Conservation (phyloP, 2,113 vertebrate genomes). For the Plecotus auritus region DNA sequence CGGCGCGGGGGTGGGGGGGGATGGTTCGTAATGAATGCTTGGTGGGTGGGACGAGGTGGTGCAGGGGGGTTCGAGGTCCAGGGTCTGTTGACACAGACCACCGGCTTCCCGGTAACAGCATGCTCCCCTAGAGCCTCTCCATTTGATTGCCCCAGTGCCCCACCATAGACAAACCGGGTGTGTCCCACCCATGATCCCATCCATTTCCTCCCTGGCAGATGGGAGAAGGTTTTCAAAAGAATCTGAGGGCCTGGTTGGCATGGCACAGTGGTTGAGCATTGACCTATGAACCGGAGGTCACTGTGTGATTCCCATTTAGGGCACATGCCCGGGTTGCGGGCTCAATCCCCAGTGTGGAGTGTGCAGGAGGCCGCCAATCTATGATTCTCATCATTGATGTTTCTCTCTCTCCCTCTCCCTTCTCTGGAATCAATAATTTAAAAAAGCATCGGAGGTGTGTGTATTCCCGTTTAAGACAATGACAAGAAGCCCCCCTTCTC, state of each 20-base stretch:
- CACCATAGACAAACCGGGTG: fast-evolving
- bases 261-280: too few species aligned
- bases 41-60: background rate
- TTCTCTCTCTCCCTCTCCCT: too few species aligned
- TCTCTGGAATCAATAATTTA: too few species aligned
- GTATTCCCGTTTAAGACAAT: background rate
- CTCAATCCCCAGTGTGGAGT: too few species aligned
- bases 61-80: background rate
- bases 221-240: background rate
- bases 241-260: background rate
- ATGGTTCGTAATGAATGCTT: background rate
- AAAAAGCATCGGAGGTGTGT: background rate
- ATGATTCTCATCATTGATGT: too few species aligned
- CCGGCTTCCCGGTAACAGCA: fast-evolving
- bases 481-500: background rate
- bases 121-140: background rate
- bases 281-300: too few species aligned
- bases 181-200: background rate
- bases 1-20: too few species aligned
- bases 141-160: background rate
- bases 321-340: too few species aligned
- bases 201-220: background rate
- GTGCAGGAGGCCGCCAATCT: too few species aligned
- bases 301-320: too few species aligned
- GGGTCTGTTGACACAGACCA: background rate